Evolutionary conservation across 23 tunicate genomes (phyloP), one percentile per base, ranked within the genome.

Genomic region (Diplosoma virens): DNA sequence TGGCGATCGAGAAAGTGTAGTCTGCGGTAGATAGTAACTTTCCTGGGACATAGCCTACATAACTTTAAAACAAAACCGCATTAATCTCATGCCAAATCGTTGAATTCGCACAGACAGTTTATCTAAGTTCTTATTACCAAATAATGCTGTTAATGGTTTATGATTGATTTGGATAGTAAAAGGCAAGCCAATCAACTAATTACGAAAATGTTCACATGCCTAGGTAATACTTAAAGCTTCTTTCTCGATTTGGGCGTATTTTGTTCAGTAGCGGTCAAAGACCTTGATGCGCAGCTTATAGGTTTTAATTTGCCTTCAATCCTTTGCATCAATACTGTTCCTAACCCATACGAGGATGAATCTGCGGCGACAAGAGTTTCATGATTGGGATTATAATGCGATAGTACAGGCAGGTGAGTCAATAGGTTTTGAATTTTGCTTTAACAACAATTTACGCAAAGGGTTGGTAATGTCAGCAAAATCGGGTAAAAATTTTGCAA

Each of bases 231-330:
- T 20, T 14, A 64, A 41, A 25, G 47, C 23, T 27, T 63, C 83
- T 36, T 64, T 78, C 25, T 78, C 83, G 25, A 78, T 78, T 26
- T 63, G 83, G 14, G 74, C 75, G 33, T 78, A 78, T 5, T 59
- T 25, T 36, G 59, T 37, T 78, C 83, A 6, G 75, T 66, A n/a
- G 37, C 47, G 24, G 27, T 76, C 66, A 27, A 25, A 31, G 83
- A 65, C 17, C 75, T 25, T 9, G 35, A 37, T 24, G 74, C 83
- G 27, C 6, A 78, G 2, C 35, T 11, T 11, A 78, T 59, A 1
- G 83, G 83, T 21, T 41, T 25, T 4, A 25, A 30, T 25, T 64
- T 33, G 16, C 23, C 33, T 36, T 33, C 75, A 37, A 29, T 3
- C 18, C 66, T 78, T 65, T 78, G 83, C 23, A 63, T 27, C 18